Evolutionary conservation across 2,113 vertebrate genomes (phyloP).

Genomic region (Pao palembangensis): DNA sequence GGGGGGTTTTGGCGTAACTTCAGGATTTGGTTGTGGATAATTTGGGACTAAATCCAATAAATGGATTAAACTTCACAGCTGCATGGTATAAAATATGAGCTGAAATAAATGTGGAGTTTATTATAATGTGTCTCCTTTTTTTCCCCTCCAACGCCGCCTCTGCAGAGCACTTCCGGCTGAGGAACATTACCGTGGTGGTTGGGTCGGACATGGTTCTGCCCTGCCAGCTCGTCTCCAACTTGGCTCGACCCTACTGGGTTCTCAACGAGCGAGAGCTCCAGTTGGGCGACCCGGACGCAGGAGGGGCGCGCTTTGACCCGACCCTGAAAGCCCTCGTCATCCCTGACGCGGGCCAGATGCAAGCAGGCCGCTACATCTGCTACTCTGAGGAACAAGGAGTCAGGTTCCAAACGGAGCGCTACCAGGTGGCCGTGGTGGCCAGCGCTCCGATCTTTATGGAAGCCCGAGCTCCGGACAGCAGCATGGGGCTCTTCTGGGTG

Average conservation of each 20-base stretch:
- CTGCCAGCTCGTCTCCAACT: conserved; percentile 89
- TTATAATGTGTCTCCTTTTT: conserved; percentile 4
- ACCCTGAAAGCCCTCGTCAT: conserved; percentile 83
- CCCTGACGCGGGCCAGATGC: conserved; percentile 73
- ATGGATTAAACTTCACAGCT: conserved; percentile 39
- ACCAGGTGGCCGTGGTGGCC: conserved; percentile 81
- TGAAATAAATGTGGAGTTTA: conserved; percentile 23
- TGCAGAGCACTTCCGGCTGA: conserved; percentile 76
- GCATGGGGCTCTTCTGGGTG: conserved; percentile 88
- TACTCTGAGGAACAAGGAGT: conserved; percentile 85
- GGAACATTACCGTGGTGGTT: conserved; percentile 86
- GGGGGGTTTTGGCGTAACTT: conserved; percentile 32
- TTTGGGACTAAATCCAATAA: conserved; percentile 36
- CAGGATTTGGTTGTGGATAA: conserved; percentile 21
- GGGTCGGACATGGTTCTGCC: conserved; percentile 91
- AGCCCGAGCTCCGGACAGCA: conserved; percentile 82
- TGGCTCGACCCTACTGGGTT: conserved; percentile 86
- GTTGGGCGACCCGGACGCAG: conserved; percentile 52
- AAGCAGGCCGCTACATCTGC: conserved; percentile 84
- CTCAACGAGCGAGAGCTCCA: conserved; percentile 81
- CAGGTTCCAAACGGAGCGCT: conserved; percentile 80
- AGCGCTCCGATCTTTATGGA: conserved; percentile 82
- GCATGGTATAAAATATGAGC: conserved; percentile 21
- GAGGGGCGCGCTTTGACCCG: conserved; percentile 76
- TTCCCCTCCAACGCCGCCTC: background rate